A percentile compares a stretch with the other conserved stretches of the same genome.
Evolutionary conservation across 2,797 vertebrate genomes (phyloP).

Genomic region (Okamejei kenojei): DNA sequence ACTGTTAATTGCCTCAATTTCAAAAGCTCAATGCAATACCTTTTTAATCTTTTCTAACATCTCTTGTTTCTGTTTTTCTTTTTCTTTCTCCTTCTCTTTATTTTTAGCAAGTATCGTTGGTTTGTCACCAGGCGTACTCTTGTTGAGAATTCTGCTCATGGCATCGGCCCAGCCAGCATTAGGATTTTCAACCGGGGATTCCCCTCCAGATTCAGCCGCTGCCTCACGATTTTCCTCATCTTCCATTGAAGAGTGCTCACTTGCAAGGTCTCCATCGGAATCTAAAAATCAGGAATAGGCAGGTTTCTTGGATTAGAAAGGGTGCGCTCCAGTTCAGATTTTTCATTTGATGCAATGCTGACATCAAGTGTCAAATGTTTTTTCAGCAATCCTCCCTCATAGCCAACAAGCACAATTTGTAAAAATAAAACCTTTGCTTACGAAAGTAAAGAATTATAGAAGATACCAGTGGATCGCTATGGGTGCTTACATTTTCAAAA

Average conservation of each 20-base stretch:
- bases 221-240: constrained; percentile 44
- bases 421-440: not conserved
- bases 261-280: constrained; percentile 48
- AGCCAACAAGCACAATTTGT: not conserved
- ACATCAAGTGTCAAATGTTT: constrained; percentile 14
- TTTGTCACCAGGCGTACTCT: constrained; percentile 63
- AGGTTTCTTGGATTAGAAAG: not conserved
- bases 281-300: not conserved
- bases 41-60: constrained; percentile 66
- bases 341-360: constrained; percentile 31
- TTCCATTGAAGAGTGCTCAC: constrained; percentile 50
- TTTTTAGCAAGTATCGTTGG: constrained; percentile 73
- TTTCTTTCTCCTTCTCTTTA: constrained; percentile 72
- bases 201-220: not conserved
- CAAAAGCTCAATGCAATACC: constrained; percentile 52
- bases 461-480: not conserved
- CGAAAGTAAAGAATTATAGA: not conserved
- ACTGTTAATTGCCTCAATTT: not conserved
- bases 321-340: no score
- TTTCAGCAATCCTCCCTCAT: not conserved
- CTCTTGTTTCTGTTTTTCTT: constrained; percentile 61
- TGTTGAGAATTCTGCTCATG: constrained; percentile 84
- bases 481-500: not conserved
- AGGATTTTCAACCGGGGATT: constrained; percentile 47
- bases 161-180: constrained; percentile 81